Evolutionary conservation across 2,113 vertebrate species (phyloP), one percentile per base, ranked within the genome.

Genomic region (Sterna hirundo): DNA sequence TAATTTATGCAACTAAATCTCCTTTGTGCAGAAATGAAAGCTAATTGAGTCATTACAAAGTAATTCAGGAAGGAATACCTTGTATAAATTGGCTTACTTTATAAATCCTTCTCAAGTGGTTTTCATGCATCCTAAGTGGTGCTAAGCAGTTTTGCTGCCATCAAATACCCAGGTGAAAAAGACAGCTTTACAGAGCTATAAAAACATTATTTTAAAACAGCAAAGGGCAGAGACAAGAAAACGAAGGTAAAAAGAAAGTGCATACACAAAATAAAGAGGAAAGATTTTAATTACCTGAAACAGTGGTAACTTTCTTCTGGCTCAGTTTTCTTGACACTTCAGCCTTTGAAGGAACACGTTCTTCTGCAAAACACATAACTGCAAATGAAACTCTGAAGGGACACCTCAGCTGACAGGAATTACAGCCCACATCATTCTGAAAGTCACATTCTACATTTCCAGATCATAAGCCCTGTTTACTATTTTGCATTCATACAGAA

Each of bases 11-110:
- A 98, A 98, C 98, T 98, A 99, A 99, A 99, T 99, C 99, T 99
- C 99, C 99, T 99, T 98, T 99, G 99, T 99, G 98, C 99, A 99
- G 99, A 99, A 99, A 99, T 99, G 99, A 99, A 99, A 99, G 99
- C 99, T 99, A 99, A 99, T 99, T 99, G 99, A 99, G 99, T 99
- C 99, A 99, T 99, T 99, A 99, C 98, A 98, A 97, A 98, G 98
- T 99, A 99, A 99, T 99, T 99, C 99, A 98, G 98, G 98, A 98
- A 98, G 98, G 98, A 98, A 98, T 98, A 98, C 98, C 97, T 98
- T 98, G 99, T 99, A 99, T 99, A 99, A 99, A 99, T 99, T 98
- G 99, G 99, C 99, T 99, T 99, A 99, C 99, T 99, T 99, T 99
- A 99, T 99, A 99, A 99, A 99, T 99, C 99, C 99, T 98, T 99